Evolutionary conservation across 1,140 invertebrate genomes (phyloP).

Genomic region (Hylyphantes graminicola): DNA sequence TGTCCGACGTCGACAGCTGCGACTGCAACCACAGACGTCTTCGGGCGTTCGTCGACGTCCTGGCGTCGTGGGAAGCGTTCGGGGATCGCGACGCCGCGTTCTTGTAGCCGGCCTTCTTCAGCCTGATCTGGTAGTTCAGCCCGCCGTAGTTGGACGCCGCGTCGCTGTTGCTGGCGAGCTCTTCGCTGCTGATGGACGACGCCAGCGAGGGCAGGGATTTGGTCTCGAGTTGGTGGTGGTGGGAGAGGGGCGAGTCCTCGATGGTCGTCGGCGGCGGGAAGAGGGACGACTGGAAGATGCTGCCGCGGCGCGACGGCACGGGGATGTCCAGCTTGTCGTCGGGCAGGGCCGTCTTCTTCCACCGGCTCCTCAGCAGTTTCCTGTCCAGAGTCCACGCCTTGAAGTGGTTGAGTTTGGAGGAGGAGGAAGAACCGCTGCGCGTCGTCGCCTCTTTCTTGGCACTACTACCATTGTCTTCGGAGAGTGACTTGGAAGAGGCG

Average conservation of each 20-base stretch:
- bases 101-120: slow-evolving; percentile 54
- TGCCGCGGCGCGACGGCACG: slow-evolving; percentile 24
- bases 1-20: slow-evolving; percentile 26
- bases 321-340: slow-evolving; percentile 37
- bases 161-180: not conserved
- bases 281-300: slow-evolving; percentile 54
- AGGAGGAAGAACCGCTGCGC: slow-evolving; percentile 18
- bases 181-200: slow-evolving; percentile 23
- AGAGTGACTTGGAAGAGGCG: not conserved
- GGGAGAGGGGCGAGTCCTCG: slow-evolving; percentile 19
- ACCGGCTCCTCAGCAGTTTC: slow-evolving; percentile 55
- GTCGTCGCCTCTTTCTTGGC: slow-evolving; percentile 29
- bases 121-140: slow-evolving; percentile 52
- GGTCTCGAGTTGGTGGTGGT: slow-evolving; percentile 18
- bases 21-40: slow-evolving; percentile 52
- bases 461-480: slow-evolving; percentile 30
- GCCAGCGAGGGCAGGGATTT: slow-evolving; percentile 40
- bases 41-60: slow-evolving; percentile 27
- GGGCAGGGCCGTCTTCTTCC: slow-evolving; percentile 49
- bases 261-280: slow-evolving; percentile 26
- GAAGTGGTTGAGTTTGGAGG: slow-evolving; percentile 57
- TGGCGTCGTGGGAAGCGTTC: too few species aligned
- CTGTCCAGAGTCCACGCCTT: slow-evolving; percentile 62
- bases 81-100: slow-evolving; percentile 2
- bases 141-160: slow-evolving; percentile 27